Base-by-base conservation (phyloP, 2,888 invertebrate species). In the Epiblema foenella region DNA sequence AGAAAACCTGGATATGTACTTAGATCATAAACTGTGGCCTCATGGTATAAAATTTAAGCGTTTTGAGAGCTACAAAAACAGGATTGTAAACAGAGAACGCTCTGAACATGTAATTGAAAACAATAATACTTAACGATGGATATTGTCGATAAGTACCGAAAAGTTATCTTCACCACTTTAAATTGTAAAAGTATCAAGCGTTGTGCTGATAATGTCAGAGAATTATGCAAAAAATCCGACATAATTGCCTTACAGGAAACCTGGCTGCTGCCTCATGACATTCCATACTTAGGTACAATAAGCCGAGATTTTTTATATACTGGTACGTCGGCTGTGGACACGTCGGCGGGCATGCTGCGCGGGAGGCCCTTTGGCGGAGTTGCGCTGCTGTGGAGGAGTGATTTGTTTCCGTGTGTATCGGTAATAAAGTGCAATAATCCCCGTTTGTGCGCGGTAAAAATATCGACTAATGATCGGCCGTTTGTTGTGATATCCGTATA, bases 291-390 rank as follows among this genome's bases (percentile, higher is more conserved):
- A 2, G 37, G 58, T 9, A 54, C 5, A 11, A 59, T 72, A 1
- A 39, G 58, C 11, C 20, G 12, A 1, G 57, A 63, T 9, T 72
- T 68, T 24, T 33, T 56, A n/a, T 64, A 58, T 54, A 58, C 69
- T 2, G 64, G 51, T 5, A 58, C 51, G 12, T 64, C 64, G 57
- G 46, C 69, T 8, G 58, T 69, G 2, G 69, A 69, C 39, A 64
- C 57, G 2, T 57, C 63, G 9, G 42, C 20, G 12, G 69, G 69
- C 10, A 56, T 69, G 11, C 58, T 69, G 1, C 58, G 69, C 0
- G 69, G 64, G 17, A 57, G 69, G 7, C 69, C 69, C 2, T 51
- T 58, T 20, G 58, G 69, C n/a, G 58, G 64, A 11, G 52, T 64
- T 1, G 68, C 68, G 1, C 12, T 68, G 2, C 24, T 68, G 11